Evolutionary conservation across 2,888 invertebrate genomes (phyloP).

Genomic region (Endomychus coccineus): DNA sequence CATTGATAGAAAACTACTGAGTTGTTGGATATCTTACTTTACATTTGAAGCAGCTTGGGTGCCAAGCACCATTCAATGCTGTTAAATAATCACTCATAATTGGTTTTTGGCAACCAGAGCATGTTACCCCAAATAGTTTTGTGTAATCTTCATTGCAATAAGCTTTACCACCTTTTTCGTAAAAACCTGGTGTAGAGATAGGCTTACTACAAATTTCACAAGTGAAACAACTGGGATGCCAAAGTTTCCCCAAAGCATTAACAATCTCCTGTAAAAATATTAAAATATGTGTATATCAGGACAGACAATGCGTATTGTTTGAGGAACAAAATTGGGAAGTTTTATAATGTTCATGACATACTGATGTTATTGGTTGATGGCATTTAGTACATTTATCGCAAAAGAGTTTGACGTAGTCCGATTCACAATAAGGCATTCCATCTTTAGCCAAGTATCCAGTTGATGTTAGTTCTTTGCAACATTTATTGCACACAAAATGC

Average conservation of each 20-base stretch:
- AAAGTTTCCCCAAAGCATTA: conserved; percentile 86
- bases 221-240: conserved; percentile 95
- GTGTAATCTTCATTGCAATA: conserved; percentile 89
- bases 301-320: too few relatives aligned
- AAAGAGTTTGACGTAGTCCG: conserved; percentile 92
- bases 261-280: conserved; percentile 76
- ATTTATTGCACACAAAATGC: conserved; percentile 92
- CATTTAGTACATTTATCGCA: conserved; percentile 94
- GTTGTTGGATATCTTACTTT: too few relatives aligned
- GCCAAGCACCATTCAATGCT: conserved; percentile 90
- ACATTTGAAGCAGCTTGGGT: conserved; percentile 92
- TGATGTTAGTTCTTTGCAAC: conserved; percentile 86
- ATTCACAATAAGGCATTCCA: conserved; percentile 89
- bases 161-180: conserved; percentile 84
- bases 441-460: conserved; percentile 94
- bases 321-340: too few relatives aligned
- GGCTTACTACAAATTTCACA: conserved; percentile 89
- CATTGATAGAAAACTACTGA: too few relatives aligned
- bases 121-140: conserved; percentile 90
- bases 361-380: conserved; percentile 92
- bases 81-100: conserved; percentile 94
- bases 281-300: too few relatives aligned
- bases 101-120: conserved; percentile 83
- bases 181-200: conserved; percentile 83
- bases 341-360: too few relatives aligned